Percentiles rank a stretch among this genome's conserved stretches.
Conservation (phyloP, 2,888 invertebrate species). For the Catocala fraxini region DNA sequence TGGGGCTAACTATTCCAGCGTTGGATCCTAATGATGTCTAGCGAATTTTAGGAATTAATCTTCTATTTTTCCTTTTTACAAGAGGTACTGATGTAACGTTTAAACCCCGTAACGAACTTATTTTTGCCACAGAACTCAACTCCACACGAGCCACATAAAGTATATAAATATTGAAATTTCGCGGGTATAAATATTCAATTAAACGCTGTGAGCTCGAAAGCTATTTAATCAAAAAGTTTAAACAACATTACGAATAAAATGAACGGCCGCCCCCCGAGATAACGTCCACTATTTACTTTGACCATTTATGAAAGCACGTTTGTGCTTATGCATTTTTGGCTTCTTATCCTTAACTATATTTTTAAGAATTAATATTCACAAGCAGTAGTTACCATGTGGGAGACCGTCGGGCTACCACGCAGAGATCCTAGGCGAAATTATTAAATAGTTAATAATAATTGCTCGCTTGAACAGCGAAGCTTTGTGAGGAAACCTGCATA, state of each 20-base stretch:
- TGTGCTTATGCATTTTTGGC: background rate
- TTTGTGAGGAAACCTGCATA: too few species aligned
- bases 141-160: background rate
- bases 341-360: background rate
- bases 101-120: background rate
- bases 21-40: too few species aligned
- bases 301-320: background rate
- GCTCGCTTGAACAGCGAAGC: too few species aligned
- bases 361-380: background rate
- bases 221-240: slow-evolving; percentile 35
- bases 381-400: too few species aligned
- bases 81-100: background rate
- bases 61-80: background rate
- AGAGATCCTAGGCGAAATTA: too few species aligned
- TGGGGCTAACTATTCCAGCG: too few species aligned
- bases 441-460: too few species aligned
- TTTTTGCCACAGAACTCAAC: background rate
- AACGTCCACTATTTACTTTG: slow-evolving; percentile 8
- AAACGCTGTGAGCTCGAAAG: slow-evolving; percentile 11
- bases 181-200: slow-evolving; percentile 27
- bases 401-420: too few species aligned
- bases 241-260: slow-evolving; percentile 6
- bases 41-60: background rate
- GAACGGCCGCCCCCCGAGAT: background rate
- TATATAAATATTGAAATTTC: slow-evolving; percentile 14